A percentile compares a stretch with the other conserved stretches of the same genome.
Evolutionary conservation across 1,140 invertebrate species (phyloP).

Genomic region (Drosophila oshimai): DNA sequence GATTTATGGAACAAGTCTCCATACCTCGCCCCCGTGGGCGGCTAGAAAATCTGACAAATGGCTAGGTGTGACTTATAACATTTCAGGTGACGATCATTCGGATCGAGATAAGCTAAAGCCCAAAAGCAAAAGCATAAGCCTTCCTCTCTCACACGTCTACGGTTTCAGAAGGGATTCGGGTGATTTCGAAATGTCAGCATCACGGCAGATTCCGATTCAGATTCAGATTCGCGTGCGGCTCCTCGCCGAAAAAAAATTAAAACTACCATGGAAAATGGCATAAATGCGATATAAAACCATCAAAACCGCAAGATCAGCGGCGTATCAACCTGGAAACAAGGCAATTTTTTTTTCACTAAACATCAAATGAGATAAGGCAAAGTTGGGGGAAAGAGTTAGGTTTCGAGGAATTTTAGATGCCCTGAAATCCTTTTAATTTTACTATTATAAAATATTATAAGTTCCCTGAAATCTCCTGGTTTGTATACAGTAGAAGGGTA

Average conservation of each 20-base stretch:
- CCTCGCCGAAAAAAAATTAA: slow-evolving; percentile 21
- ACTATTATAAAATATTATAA: background rate
- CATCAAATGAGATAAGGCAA: slow-evolving; percentile 1
- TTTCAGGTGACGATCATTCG: slow-evolving; percentile 44
- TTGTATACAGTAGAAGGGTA: no score
- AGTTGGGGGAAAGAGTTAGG: background rate
- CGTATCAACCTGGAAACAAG: slow-evolving; percentile 48
- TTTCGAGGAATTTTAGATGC: background rate
- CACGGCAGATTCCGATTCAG: no score
- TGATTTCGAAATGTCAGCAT: slow-evolving; percentile 43
- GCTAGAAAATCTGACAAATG: slow-evolving; percentile 61
- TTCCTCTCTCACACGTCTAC: slow-evolving; percentile 69
- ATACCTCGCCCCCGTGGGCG: slow-evolving; percentile 38
- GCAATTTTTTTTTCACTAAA: slow-evolving; percentile 3
- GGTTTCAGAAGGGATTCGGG: slow-evolving; percentile 46
- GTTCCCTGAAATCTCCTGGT: background rate
- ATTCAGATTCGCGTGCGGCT: slow-evolving; percentile 49
- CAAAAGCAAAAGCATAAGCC: background rate
- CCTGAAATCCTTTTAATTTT: background rate
- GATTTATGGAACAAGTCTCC: slow-evolving; percentile 45
- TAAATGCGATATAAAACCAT: slow-evolving; percentile 48
- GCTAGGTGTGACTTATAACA: slow-evolving; percentile 73
- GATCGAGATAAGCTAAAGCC: slow-evolving; percentile 14
- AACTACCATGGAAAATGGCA: slow-evolving; percentile 13
- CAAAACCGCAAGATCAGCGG: slow-evolving; percentile 73